Conservation (phyloP, 2,113 vertebrate genomes). For the Stigmatopora nigra region DNA sequence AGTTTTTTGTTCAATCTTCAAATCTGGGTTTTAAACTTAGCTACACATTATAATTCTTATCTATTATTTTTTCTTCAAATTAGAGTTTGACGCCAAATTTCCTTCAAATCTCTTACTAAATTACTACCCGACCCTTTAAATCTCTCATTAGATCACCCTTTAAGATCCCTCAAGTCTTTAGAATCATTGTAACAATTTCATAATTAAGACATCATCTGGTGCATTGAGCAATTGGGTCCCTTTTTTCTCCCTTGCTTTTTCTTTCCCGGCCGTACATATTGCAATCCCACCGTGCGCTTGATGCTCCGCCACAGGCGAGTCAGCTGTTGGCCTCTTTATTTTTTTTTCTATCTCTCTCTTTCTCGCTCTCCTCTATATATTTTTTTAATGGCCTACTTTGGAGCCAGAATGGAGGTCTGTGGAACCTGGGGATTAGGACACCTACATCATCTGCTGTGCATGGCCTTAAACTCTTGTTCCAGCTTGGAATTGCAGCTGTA, state of each 20-base stretch:
- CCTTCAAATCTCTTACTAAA: neutral
- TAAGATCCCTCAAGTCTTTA: neutral
- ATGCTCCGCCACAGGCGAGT: conserved; percentile 59
- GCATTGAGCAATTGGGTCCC: conserved; percentile 15
- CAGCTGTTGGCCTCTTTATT: conserved; percentile 59
- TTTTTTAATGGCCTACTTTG: conserved; percentile 59
- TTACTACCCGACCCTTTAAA: neutral
- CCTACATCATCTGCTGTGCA: conserved; percentile 26
- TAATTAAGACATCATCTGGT: conserved; percentile 29
- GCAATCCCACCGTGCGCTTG: conserved; percentile 40
- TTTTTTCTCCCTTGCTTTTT: neutral
- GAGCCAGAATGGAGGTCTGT: conserved; percentile 31
- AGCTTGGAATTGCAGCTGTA: conserved; percentile 19
- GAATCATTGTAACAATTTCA: conserved; percentile 27
- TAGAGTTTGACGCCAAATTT: neutral
- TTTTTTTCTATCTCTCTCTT: conserved; percentile 3
- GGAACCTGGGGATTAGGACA: conserved; percentile 44
- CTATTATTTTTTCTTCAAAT: neutral
- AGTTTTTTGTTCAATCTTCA: no score
- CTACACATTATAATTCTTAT: neutral
- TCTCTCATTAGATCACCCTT: neutral
- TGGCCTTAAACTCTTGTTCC: conserved; percentile 8
- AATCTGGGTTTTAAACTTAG: neutral
- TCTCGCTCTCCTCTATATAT: neutral
- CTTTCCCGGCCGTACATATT: conserved; percentile 32